These are phyloP conservation scores for Tetramorium simillimum DNA, from an alignment of 1,140 invertebrate genomes.

Conservation along the genomic window DNA sequence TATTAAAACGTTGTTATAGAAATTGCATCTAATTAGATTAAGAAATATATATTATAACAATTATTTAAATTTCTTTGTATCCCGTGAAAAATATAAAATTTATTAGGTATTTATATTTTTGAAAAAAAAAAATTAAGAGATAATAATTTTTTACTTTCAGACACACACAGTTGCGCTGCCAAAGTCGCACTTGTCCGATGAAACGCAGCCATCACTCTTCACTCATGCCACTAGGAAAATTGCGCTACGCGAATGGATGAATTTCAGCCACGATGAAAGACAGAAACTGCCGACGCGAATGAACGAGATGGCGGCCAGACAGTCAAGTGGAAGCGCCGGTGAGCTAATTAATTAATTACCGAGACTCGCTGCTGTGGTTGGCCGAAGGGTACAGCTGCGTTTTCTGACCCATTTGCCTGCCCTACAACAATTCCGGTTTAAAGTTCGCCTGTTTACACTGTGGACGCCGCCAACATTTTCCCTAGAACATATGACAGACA, in stretches of 20 bases:
- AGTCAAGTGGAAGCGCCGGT: constrained; percentile 27
- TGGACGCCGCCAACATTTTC: not conserved
- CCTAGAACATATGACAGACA: not conserved
- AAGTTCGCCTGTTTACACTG: constrained; percentile 20
- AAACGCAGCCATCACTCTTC: constrained; percentile 17
- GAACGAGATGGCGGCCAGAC: constrained; percentile 16
- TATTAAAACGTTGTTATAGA: not conserved
- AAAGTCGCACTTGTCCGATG: not conserved
- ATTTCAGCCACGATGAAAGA: constrained; percentile 38
- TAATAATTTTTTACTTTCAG: constrained; percentile 28
- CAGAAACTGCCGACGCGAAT: not conserved
- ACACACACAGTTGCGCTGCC: not conserved
- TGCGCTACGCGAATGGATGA: constrained; percentile 16
- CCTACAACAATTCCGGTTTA: not conserved
- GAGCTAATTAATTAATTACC: constrained; percentile 51
- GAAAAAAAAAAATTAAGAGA: not conserved
- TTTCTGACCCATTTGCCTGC: constrained; percentile 41
- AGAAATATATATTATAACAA: not conserved
- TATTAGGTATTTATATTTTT: not conserved
- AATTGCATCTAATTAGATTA: not conserved
- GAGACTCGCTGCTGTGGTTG: constrained; percentile 9
- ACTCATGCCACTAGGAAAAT: constrained; percentile 6
- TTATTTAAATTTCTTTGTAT: not conserved
- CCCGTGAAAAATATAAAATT: not conserved
- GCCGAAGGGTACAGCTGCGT: constrained; percentile 34